Conservation (phyloP, 1,140 invertebrate genomes). For the Rhagoletis zephyria region DNA sequence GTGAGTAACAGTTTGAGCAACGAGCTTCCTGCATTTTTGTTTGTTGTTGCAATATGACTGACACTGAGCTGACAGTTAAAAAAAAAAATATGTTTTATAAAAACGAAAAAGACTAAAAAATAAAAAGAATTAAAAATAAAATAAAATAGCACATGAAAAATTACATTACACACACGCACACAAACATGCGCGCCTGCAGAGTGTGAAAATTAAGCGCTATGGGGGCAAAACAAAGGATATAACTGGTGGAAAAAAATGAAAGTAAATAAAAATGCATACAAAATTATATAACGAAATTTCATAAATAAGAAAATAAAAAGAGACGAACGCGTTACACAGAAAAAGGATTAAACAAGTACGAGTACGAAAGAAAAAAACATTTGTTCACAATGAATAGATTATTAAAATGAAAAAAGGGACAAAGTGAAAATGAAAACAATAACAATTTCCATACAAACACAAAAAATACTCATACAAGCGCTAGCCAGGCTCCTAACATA, state of each 20-base stretch:
- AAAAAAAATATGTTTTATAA: constrained; percentile 36
- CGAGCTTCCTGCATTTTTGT: constrained; percentile 16
- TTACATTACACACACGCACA: neutral
- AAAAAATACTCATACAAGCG: too few relatives aligned
- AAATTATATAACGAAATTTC: constrained; percentile 28
- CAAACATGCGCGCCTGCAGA: neutral
- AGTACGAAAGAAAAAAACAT: neutral
- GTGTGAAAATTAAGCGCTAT: constrained; percentile 37
- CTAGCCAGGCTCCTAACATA: too few relatives aligned
- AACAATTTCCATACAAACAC: constrained; percentile 38
- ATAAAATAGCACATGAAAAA: neutral
- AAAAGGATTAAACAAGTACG: constrained; percentile 8
- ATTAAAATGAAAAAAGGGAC: constrained; percentile 32
- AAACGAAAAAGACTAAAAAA: neutral
- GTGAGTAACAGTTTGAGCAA: constrained; percentile 16
- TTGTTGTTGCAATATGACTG: constrained; percentile 34
- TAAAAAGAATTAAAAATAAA: neutral
- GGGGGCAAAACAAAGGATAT: constrained; percentile 7
- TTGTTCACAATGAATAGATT: constrained; percentile 48
- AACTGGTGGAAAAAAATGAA: constrained; percentile 23
- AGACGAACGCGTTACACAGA: neutral
- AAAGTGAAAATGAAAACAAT: constrained; percentile 47
- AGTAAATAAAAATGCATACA: constrained; percentile 2
- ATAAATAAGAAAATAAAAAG: constrained; percentile 30
- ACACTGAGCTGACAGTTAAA: constrained; percentile 48